Conservation (phyloP, 64 coral and sea anemone genomes). For the Stichodactyla mertensii region DNA sequence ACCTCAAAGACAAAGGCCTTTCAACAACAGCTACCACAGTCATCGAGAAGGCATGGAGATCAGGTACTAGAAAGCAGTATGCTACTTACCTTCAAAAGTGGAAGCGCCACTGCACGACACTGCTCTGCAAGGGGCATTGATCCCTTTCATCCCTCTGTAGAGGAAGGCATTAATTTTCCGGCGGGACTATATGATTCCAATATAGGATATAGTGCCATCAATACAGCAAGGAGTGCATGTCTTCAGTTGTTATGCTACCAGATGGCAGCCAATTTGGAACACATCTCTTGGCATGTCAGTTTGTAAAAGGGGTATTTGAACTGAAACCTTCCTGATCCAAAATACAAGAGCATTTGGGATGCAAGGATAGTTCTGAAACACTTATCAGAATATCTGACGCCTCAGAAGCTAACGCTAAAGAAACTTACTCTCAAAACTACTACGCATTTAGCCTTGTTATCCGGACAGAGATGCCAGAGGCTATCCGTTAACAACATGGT, state of each 20-base stretch:
- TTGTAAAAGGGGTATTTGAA: conserved; percentile 41
- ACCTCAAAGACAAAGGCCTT: conserved; percentile 20
- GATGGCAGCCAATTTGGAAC: conserved; percentile 9
- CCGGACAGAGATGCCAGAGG: conserved; percentile 39
- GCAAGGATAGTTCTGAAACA: conserved; percentile 4
- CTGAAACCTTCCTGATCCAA: conserved; percentile 36
- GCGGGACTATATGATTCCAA: conserved; percentile 21
- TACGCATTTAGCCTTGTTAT: conserved; percentile 55
- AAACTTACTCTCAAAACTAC: conserved; percentile 1
- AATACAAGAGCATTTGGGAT: conserved; percentile 36
- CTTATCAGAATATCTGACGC: neutral
- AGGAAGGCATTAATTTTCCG: conserved; percentile 34
- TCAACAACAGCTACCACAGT: neutral
- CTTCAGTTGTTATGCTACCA: neutral
- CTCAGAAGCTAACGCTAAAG: neutral
- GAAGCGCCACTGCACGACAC: neutral
- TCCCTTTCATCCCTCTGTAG: neutral
- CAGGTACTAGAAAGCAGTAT: conserved; percentile 28
- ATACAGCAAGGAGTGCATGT: conserved; percentile 37
- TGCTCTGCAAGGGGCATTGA: conserved; percentile 1
- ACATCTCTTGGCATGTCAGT: conserved; percentile 37
- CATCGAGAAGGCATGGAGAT: conserved; percentile 12
- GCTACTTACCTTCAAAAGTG: neutral
- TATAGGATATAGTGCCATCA: conserved; percentile 26
- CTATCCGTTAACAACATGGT: conserved; percentile 25